These are phyloP conservation scores for Spinus pinus DNA, from an alignment of 2,797 vertebrate species.

Conservation along the genomic window DNA sequence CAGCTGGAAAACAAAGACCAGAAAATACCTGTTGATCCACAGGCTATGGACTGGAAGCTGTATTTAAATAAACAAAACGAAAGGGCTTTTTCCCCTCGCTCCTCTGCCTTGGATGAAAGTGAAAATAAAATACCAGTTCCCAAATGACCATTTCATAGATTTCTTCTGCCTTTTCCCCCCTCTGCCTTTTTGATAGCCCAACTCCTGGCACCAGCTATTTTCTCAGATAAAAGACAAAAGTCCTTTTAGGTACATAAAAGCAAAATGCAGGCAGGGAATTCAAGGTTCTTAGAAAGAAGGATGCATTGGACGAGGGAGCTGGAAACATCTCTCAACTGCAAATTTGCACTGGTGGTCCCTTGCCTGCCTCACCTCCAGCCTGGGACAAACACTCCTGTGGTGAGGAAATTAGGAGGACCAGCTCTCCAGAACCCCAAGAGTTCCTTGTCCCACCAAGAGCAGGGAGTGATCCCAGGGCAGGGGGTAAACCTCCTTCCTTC, in stretches of 20 bases:
- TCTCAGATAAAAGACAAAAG: conserved; percentile 70
- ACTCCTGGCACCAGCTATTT: conserved; percentile 58
- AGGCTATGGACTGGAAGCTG: neutral
- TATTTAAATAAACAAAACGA: conserved; percentile 4
- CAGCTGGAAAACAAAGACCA: neutral
- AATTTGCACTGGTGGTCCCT: neutral
- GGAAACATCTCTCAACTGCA: neutral
- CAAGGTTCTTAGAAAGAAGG: conserved; percentile 44
- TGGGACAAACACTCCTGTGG: neutral
- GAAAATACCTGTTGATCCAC: conserved; percentile 28
- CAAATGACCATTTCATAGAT: conserved; percentile 32
- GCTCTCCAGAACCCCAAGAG: neutral
- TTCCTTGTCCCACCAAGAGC: neutral
- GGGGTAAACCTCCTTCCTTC: neutral
- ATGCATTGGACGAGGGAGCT: neutral
- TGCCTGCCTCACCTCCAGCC: neutral
- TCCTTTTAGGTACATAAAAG: conserved; percentile 66
- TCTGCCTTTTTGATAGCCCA: conserved; percentile 39
- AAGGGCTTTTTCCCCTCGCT: neutral
- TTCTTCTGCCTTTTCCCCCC: neutral
- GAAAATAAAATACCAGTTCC: conserved; percentile 56
- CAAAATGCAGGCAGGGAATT: conserved; percentile 18
- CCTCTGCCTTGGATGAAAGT: neutral
- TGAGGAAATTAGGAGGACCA: neutral
- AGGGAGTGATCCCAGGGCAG: neutral